phyloP scores from a whole-genome alignment of 2,797 vertebrate species.

The Benthosema pterotum region DNA sequence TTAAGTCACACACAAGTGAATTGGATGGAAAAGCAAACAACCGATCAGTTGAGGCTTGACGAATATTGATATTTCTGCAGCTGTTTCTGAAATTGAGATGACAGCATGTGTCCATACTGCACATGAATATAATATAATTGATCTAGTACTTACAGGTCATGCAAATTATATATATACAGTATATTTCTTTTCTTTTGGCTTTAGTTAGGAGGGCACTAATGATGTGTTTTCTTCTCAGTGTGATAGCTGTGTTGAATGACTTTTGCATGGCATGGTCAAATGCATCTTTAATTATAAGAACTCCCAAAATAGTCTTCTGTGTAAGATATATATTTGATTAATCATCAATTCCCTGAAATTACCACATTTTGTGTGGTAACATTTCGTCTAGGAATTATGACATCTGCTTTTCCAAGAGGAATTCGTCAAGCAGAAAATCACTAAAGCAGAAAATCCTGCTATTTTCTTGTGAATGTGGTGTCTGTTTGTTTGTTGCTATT shows the following conservation, averaged over 20 bases:
- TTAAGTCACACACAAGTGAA: conserved; percentile 52
- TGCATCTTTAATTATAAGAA: conserved; percentile 24
- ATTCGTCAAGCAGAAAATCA: too few species aligned
- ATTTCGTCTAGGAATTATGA: too few species aligned
- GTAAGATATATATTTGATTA: conserved; percentile 4
- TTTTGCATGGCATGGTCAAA: conserved; percentile 14
- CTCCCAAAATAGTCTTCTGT: conserved; percentile 11
- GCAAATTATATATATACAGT: conserved; percentile 59
- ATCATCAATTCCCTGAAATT: conserved; percentile 22
- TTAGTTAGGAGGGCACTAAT: conserved; percentile 54
- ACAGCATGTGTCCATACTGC: conserved; percentile 29
- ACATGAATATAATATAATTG: conserved; percentile 49
- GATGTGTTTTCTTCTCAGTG: conserved; percentile 49
- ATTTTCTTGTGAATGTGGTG: too few species aligned
- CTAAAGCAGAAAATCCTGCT: too few species aligned
- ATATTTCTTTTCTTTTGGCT: conserved; percentile 57
- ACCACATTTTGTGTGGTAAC: not conserved
- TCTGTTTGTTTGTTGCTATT: too few species aligned
- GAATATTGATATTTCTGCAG: conserved; percentile 62
- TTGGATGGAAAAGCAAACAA: conserved; percentile 56
- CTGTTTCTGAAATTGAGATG: conserved; percentile 39
- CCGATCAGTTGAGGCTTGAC: conserved; percentile 60
- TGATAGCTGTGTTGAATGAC: conserved; percentile 35
- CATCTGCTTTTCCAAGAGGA: too few species aligned
- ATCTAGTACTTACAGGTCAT: conserved; percentile 51